Percentiles rank a stretch among this genome's conserved stretches.
Evolutionary conservation across 1,140 invertebrate species (phyloP).

Genomic region (Heterodera schachtii): DNA sequence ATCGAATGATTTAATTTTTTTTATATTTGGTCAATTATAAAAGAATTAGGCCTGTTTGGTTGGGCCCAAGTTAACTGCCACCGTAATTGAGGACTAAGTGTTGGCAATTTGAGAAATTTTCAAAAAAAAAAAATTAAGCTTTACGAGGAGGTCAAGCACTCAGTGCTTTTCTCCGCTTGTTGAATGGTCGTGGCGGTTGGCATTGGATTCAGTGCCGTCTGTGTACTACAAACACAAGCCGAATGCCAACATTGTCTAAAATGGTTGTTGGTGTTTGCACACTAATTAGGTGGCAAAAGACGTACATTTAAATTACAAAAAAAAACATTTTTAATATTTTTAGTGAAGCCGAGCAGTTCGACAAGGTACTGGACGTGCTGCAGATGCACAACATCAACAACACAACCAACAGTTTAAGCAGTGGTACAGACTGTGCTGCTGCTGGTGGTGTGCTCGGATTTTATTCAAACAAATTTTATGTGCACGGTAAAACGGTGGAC

Average conservation of each 20-base stretch:
- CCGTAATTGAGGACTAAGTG: no score
- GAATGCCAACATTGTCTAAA: neutral
- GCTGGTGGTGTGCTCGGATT: neutral
- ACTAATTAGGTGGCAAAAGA: neutral
- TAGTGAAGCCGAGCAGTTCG: neutral
- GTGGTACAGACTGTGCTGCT: neutral
- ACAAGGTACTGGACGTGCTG: neutral
- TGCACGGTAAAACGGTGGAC: neutral
- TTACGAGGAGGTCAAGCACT: neutral
- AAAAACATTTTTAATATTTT: no score
- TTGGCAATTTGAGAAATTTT: no score
- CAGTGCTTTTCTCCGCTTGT: neutral
- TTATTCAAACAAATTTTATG: constrained; percentile 15
- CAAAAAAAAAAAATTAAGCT: neutral
- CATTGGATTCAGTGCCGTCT: constrained; percentile 7
- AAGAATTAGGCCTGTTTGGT: no score
- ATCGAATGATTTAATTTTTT: no score
- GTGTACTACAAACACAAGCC: neutral
- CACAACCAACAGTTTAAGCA: neutral
- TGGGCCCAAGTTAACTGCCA: no score
- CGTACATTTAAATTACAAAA: no score
- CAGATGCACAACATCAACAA: neutral
- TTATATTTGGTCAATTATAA: no score
- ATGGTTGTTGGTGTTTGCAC: neutral
- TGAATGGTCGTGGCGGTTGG: neutral